Evolutionary conservation across 2,113 vertebrate genomes (phyloP).

Genomic region (Mirza zaza): DNA sequence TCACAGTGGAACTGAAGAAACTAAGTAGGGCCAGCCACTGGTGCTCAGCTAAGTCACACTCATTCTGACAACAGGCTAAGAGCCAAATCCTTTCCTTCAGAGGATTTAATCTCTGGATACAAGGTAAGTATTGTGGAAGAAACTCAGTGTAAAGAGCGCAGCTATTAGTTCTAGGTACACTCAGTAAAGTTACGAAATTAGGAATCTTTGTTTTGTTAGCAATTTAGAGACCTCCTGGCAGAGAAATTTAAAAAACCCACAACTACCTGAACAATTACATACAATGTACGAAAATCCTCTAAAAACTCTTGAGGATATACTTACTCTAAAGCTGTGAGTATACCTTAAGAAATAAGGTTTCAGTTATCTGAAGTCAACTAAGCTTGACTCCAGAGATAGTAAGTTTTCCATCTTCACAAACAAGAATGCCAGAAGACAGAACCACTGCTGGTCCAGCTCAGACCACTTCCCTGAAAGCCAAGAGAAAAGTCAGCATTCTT

Average conservation of each 20-base stretch:
- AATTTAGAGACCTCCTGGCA: background rate
- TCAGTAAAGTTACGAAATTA: background rate
- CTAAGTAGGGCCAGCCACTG: background rate
- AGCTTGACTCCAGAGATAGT: background rate
- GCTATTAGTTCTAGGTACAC: background rate
- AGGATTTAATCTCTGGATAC: background rate
- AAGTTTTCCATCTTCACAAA: constrained; percentile 41
- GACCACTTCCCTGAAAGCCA: background rate
- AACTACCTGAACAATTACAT: background rate
- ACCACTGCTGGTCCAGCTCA: background rate
- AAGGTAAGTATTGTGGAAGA: background rate
- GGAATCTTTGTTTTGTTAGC: background rate
- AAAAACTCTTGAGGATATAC: background rate
- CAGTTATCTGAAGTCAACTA: constrained; percentile 39
- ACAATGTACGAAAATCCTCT: background rate
- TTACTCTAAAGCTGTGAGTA: background rate
- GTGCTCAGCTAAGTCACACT: background rate
- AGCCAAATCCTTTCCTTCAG: background rate
- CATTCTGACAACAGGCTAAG: background rate
- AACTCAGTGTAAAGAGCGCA: background rate
- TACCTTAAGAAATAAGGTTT: constrained; percentile 33
- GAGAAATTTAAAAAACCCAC: background rate
- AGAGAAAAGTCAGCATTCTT: constrained; percentile 3
- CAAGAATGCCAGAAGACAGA: constrained; percentile 52
- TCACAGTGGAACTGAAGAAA: background rate